Evolutionary conservation across 2,113 vertebrate genomes (phyloP).

Genomic region (Casuarius casuarius): DNA sequence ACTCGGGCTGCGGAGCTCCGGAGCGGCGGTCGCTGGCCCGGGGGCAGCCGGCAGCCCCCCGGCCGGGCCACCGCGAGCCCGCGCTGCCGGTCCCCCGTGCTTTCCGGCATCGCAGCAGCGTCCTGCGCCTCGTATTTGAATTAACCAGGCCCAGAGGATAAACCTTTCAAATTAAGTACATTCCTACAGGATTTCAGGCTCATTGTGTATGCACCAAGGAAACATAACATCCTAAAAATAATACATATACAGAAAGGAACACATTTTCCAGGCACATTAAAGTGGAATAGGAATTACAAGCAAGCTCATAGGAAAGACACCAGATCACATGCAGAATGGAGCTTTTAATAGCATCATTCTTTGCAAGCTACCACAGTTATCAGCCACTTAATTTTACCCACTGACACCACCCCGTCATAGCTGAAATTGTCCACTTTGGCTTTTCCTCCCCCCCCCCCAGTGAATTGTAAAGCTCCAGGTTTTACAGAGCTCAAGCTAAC

Average conservation of each 20-base stretch:
- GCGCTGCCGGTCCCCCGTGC: slow-evolving; percentile 37
- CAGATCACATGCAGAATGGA: slow-evolving; percentile 90
- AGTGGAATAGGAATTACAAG: slow-evolving; percentile 90
- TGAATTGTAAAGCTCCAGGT: slow-evolving; percentile 44
- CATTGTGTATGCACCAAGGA: slow-evolving; percentile 96
- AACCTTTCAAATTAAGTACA: slow-evolving; percentile 97
- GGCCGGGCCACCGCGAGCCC: neutral
- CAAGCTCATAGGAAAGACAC: slow-evolving; percentile 89
- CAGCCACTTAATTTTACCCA: slow-evolving; percentile 73
- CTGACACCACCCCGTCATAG: slow-evolving; percentile 61
- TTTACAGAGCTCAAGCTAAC: slow-evolving; percentile 39
- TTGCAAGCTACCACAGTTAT: slow-evolving; percentile 78
- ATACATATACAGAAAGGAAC: slow-evolving; percentile 89
- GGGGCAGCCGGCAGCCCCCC: neutral
- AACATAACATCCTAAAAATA: slow-evolving; percentile 99
- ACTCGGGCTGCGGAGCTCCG: neutral
- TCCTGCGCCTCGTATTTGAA: slow-evolving; percentile 88
- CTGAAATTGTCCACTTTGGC: slow-evolving; percentile 58
- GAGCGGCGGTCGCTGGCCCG: neutral
- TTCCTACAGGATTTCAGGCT: slow-evolving; percentile 95
- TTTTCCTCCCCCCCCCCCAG: neutral
- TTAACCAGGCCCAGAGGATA: slow-evolving; percentile 98
- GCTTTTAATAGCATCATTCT: slow-evolving; percentile 91
- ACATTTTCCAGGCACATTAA: slow-evolving; percentile 91
- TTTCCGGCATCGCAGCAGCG: slow-evolving; percentile 52